A percentile compares a stretch with the other conserved stretches of the same genome.
Evolutionary conservation across 2,113 vertebrate genomes (phyloP).

Genomic region (Phylloscopus trochiloides): DNA sequence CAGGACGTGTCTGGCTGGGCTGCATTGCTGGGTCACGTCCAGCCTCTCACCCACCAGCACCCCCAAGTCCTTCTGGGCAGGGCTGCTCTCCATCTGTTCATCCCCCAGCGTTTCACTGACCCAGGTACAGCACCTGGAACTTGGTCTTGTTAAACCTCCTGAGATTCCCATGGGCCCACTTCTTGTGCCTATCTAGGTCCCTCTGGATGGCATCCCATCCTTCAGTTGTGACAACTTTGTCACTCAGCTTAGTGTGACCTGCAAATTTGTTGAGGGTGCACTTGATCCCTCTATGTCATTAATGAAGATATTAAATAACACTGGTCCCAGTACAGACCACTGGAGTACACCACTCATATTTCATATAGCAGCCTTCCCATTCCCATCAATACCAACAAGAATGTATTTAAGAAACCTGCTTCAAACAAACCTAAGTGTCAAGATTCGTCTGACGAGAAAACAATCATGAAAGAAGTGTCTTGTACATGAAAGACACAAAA

Average conservation of each 20-base stretch:
- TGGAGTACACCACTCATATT: neutral
- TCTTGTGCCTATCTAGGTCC: neutral
- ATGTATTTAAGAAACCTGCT: neutral
- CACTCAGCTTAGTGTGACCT: neutral
- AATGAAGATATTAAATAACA: neutral
- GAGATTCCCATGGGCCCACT: neutral
- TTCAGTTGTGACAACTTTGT: neutral
- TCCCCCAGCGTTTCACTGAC: neutral
- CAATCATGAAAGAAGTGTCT: neutral
- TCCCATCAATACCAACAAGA: neutral
- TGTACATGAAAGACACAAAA: neutral
- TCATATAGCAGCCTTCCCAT: neutral
- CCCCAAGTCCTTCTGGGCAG: neutral
- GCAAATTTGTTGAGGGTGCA: neutral
- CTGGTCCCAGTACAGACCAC: fast-evolving
- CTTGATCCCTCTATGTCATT: neutral
- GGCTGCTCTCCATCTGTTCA: neutral
- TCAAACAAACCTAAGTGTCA: neutral
- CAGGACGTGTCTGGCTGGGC: neutral
- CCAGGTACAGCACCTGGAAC: neutral
- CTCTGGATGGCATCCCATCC: neutral
- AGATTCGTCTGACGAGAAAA: neutral
- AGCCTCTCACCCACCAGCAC: neutral
- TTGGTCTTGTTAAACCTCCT: neutral
- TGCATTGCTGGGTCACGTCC: neutral